Conservation (phyloP, 2,797 vertebrate genomes). For the Stomatorhinus walkeri region DNA sequence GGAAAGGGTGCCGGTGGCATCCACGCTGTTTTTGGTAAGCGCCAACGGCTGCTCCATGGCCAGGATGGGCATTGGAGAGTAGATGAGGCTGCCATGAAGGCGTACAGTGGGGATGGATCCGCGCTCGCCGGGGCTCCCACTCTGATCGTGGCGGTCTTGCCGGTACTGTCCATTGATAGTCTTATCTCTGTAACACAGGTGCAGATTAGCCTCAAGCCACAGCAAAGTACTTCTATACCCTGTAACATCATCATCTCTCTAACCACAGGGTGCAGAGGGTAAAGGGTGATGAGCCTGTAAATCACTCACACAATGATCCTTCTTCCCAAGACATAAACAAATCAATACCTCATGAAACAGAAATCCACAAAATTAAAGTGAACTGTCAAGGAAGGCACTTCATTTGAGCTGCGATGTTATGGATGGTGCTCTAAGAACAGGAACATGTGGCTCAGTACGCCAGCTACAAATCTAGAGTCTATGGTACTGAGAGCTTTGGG, state of each 20-base stretch:
- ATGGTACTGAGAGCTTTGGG: neutral
- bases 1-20: conserved; percentile 51
- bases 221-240: neutral
- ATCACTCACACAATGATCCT: neutral
- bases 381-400: neutral
- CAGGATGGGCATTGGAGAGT: conserved; percentile 70
- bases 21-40: conserved; percentile 80
- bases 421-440: neutral
- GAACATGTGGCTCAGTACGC: neutral
- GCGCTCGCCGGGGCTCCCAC: conserved; percentile 76
- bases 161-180: conserved; percentile 76
- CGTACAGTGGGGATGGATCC: conserved; percentile 68
- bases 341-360: neutral
- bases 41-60: conserved; percentile 83
- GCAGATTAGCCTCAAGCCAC: neutral
- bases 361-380: neutral
- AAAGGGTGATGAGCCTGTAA: neutral
- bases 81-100: conserved; percentile 75
- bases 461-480: neutral
- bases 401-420: neutral
- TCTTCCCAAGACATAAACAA: neutral
- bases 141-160: conserved; percentile 76
- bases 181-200: conserved; percentile 55
- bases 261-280: neutral
- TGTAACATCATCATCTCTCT: neutral